Percentiles rank a stretch among this genome's conserved stretches.
phyloP scores from a whole-genome alignment of 2,888 invertebrate genomes.

The Ferrisia virgata region DNA sequence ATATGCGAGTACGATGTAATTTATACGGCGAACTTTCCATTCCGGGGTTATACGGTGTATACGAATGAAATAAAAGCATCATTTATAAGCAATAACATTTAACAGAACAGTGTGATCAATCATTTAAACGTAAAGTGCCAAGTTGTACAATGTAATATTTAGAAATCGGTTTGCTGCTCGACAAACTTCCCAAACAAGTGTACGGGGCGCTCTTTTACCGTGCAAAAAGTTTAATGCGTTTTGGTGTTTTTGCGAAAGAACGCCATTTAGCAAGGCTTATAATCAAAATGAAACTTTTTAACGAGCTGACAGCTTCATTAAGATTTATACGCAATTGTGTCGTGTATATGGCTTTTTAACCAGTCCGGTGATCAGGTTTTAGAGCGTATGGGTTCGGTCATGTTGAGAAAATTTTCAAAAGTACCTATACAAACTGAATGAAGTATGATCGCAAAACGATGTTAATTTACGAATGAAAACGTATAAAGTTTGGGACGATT shows the following conservation, averaged over 20 bases:
- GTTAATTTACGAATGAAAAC: no score
- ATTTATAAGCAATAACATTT: constrained; percentile 16
- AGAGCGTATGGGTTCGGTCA: no score
- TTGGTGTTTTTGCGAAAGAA: neutral
- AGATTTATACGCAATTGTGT: neutral
- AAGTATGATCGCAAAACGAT: no score
- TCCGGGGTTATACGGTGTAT: neutral
- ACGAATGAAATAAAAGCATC: constrained; percentile 15
- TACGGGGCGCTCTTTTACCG: neutral
- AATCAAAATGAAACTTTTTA: constrained; percentile 12
- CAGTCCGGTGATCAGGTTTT: neutral
- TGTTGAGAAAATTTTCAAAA: no score
- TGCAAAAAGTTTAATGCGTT: constrained; percentile 19
- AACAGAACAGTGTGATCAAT: constrained; percentile 8
- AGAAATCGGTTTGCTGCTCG: constrained; percentile 13
- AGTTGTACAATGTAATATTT: constrained; percentile 11
- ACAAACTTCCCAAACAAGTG: neutral
- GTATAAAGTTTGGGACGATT: no score
- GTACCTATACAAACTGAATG: no score
- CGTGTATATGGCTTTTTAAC: neutral
- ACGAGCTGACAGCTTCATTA: constrained; percentile 19
- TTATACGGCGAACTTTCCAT: neutral
- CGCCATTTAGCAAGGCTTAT: neutral
- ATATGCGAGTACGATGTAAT: neutral
- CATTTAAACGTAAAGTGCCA: constrained; percentile 18